phyloP scores from a whole-genome alignment of 2,797 vertebrate species.

The Nyctibius grandis region DNA sequence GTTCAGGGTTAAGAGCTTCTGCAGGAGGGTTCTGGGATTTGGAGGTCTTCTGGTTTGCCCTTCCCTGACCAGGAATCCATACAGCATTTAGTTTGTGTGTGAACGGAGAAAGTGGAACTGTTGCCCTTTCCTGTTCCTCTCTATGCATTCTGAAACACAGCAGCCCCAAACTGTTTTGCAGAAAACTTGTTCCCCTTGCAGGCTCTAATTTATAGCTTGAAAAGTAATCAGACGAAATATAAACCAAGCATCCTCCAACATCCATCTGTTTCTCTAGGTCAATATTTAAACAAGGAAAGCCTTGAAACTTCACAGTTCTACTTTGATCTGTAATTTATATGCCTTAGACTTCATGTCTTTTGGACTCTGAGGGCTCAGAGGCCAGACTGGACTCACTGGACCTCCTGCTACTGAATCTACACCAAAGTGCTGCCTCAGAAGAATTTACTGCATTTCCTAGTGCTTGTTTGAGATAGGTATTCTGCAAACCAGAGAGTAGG shows the following conservation, averaged over 20 bases:
- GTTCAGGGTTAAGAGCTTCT: background rate
- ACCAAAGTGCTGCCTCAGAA: background rate
- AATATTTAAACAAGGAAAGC: background rate
- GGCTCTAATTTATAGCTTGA: background rate
- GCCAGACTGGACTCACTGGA: background rate
- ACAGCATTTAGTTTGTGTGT: background rate
- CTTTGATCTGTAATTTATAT: background rate
- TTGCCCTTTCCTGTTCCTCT: background rate
- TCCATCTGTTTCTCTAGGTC: background rate
- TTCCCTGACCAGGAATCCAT: background rate
- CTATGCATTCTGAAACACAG: background rate
- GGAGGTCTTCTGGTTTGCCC: background rate
- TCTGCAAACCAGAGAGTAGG: background rate
- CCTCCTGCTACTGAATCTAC: background rate
- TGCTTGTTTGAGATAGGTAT: background rate
- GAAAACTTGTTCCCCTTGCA: background rate
- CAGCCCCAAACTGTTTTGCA: background rate
- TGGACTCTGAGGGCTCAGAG: background rate
- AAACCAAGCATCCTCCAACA: background rate
- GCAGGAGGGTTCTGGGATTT: background rate
- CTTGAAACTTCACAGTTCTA: background rate
- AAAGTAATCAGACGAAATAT: background rate
- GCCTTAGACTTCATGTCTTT: background rate
- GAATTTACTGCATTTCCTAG: background rate
- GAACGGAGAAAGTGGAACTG: background rate